A percentile compares a stretch with the other conserved stretches of the same genome.
Evolutionary conservation across 2,113 vertebrate genomes (phyloP).

Genomic region (Papio anubis): DNA sequence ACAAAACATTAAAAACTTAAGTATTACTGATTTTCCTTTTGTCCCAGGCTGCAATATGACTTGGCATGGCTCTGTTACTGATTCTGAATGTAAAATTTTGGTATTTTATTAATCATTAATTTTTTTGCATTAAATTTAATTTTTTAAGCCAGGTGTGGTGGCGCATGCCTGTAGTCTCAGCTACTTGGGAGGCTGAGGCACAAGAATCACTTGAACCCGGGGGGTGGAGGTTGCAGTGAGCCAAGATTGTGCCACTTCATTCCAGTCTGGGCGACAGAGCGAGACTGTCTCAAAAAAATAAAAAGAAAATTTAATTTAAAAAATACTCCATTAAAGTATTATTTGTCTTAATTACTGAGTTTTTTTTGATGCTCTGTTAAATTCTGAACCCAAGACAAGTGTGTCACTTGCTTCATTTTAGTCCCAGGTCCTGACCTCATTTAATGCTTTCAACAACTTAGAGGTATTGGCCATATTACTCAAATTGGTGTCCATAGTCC

Average conservation of each 20-base stretch:
- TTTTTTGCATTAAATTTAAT: conserved; percentile 4
- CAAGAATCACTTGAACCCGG: too few relatives aligned
- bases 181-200: too few relatives aligned
- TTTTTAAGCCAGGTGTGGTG: not conserved
- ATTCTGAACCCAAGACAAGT: not conserved
- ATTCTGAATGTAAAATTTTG: not conserved
- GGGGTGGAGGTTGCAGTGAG: too few relatives aligned
- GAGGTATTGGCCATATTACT: not conserved
- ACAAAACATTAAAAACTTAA: not conserved
- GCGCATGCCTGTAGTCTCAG: too few relatives aligned
- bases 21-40: not conserved
- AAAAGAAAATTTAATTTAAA: not conserved
- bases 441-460: not conserved
- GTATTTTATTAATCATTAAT: not conserved
- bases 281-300: too few relatives aligned
- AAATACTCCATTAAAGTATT: conserved; percentile 19
- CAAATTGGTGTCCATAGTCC: not conserved
- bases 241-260: too few relatives aligned
- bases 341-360: not conserved
- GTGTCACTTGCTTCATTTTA: not conserved
- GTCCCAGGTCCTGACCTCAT: not conserved
- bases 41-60: not conserved
- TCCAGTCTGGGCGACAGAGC: too few relatives aligned
- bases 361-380: not conserved
- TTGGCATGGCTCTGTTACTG: not conserved